A percentile compares a stretch with the other conserved stretches of the same genome.
phyloP scores from a whole-genome alignment of 2,113 vertebrate species.

The Etia nguti region DNA sequence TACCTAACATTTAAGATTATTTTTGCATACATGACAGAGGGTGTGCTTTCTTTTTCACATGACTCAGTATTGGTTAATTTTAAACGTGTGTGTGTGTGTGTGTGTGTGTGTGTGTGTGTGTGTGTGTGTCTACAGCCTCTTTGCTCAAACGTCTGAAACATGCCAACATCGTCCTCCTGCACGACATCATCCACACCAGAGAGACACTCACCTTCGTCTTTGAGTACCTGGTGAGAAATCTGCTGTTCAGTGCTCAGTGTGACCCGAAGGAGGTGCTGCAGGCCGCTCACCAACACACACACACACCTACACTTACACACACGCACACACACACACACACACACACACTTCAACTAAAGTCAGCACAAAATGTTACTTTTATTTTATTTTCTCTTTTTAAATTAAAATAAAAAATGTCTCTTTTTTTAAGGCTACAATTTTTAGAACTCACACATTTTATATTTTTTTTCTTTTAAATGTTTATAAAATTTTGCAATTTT shows the following conservation, averaged over 20 bases:
- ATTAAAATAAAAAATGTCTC: no score
- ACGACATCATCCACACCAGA: conserved; percentile 87
- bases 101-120: neutral
- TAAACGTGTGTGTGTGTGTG: neutral
- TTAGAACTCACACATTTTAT: neutral
- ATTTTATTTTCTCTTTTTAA: no score
- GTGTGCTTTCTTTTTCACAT: no score
- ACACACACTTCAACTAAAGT: neutral
- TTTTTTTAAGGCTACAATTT: neutral
- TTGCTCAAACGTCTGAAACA: conserved; percentile 88
- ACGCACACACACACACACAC: neutral
- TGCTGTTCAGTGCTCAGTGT: neutral
- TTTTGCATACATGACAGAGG: no score
- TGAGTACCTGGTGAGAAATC: conserved; percentile 83
- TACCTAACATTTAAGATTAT: no score
- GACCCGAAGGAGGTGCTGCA: neutral
- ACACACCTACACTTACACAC: neutral
- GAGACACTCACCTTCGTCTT: conserved; percentile 88
- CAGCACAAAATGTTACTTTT: neutral
- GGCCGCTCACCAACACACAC: neutral
- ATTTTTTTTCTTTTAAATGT: neutral
- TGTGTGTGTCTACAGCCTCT: conserved; percentile 69
- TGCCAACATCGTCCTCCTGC: conserved; percentile 85
- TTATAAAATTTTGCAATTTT: neutral
- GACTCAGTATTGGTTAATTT: no score